A percentile compares a stretch with the other conserved stretches of the same genome.
Conservation (phyloP, 2,113 vertebrate genomes). For the Prunella fulvescens region DNA sequence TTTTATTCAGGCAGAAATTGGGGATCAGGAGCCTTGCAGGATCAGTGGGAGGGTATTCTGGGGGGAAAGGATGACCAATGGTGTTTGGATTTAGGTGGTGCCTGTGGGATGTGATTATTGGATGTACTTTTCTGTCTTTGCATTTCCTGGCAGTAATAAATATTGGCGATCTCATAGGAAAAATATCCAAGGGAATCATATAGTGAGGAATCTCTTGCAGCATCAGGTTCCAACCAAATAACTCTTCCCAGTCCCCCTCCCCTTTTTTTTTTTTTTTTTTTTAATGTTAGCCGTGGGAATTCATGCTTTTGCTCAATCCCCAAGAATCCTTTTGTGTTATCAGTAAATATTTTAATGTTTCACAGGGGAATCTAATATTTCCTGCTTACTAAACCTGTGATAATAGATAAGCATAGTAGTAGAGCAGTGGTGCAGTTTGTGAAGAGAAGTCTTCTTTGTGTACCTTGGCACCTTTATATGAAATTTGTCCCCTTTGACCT, state of each 20-base stretch:
- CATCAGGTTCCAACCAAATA: background rate
- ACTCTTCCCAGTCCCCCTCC: background rate
- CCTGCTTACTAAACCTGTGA: conserved; percentile 7
- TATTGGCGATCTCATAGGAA: background rate
- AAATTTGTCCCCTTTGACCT: background rate
- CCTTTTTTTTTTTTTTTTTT: background rate
- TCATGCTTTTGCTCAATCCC: background rate
- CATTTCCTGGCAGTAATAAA: background rate
- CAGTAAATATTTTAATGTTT: conserved; percentile 25
- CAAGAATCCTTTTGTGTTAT: conserved; percentile 12
- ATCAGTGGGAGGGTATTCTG: background rate
- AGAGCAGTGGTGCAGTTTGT: background rate
- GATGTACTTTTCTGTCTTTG: background rate
- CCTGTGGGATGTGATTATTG: background rate
- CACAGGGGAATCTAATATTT: conserved; percentile 13
- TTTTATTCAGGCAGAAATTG: background rate
- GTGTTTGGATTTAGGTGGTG: background rate
- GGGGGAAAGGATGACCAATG: too few relatives aligned
- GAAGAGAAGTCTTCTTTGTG: background rate
- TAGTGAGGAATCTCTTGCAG: background rate
- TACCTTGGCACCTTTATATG: background rate
- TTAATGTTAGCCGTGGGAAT: background rate
- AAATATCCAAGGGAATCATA: background rate
- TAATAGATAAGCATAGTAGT: background rate
- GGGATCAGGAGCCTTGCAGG: background rate